Percentiles rank a stretch among this genome's conserved stretches.
phyloP scores from a whole-genome alignment of 2,888 invertebrate species.

The Cataglyphis rosenhaueri region DNA sequence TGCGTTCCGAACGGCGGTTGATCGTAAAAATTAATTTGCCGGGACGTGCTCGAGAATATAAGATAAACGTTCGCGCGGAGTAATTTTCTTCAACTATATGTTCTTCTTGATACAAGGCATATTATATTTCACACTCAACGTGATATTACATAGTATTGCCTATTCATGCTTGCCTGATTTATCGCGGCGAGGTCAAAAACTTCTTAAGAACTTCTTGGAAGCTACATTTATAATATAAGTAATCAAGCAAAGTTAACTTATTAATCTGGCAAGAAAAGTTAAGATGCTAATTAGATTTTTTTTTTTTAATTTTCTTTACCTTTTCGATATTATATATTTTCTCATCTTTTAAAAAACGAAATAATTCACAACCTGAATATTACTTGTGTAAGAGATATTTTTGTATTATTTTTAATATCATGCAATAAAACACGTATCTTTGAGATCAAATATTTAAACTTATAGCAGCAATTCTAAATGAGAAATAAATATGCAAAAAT shows the following conservation, averaged over 20 bases:
- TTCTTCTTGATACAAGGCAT: neutral
- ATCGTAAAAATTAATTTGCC: slow-evolving; percentile 39
- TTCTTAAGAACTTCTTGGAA: slow-evolving; percentile 10
- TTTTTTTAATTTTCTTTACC: neutral
- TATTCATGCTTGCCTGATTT: slow-evolving; percentile 29
- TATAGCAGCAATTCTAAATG: slow-evolving; percentile 3
- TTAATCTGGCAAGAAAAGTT: slow-evolving; percentile 35
- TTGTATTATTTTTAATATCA: slow-evolving; percentile 24
- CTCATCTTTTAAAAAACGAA: neutral
- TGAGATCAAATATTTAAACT: slow-evolving; percentile 9
- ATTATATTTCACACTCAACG: neutral
- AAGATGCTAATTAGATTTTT: slow-evolving; percentile 44
- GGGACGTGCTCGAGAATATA: neutral
- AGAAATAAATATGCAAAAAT: slow-evolving; percentile 23
- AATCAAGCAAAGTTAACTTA: slow-evolving; percentile 35
- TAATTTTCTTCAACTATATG: neutral
- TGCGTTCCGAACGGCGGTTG: neutral
- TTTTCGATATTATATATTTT: slow-evolving; percentile 26
- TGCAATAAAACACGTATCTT: neutral
- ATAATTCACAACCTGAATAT: neutral
- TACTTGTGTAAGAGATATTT: neutral
- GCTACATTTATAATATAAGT: slow-evolving; percentile 36
- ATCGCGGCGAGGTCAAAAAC: slow-evolving; percentile 19
- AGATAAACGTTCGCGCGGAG: neutral
- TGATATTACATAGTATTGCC: slow-evolving; percentile 11